These are phyloP conservation scores for Gymnothorax javanicus DNA, from an alignment of 2,797 vertebrate genomes.

Conservation along the genomic window DNA sequence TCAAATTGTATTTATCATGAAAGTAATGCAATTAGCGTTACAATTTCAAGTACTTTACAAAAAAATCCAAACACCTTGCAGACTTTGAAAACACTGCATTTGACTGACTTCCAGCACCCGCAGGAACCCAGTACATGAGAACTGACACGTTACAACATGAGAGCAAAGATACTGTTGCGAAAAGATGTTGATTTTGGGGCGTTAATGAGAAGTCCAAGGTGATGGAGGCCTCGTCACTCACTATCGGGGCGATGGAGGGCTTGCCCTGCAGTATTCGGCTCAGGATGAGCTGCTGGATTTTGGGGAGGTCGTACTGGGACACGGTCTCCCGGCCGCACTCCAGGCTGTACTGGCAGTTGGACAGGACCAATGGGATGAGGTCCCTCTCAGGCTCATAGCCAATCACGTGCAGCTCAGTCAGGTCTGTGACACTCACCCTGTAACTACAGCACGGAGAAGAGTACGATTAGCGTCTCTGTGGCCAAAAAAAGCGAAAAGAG, in stretches of 20 bases:
- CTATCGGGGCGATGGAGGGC: slow-evolving; percentile 80
- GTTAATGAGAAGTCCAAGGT: too few species aligned
- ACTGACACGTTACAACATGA: too few species aligned
- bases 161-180: too few species aligned
- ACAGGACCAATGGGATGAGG: slow-evolving; percentile 84
- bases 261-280: slow-evolving; percentile 88
- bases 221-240: slow-evolving; percentile 54
- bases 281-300: slow-evolving; percentile 89
- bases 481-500: slow-evolving; percentile 60
- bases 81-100: too few species aligned
- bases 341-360: slow-evolving; percentile 92
- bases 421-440: slow-evolving; percentile 80
- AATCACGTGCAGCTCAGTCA: slow-evolving; percentile 87
- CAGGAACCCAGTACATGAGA: too few species aligned
- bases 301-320: slow-evolving; percentile 84
- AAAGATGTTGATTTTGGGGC: too few species aligned
- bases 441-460: slow-evolving; percentile 69
- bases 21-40: too few species aligned
- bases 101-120: too few species aligned
- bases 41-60: too few species aligned
- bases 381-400: slow-evolving; percentile 87
- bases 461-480: slow-evolving; percentile 67
- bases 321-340: slow-evolving; percentile 81
- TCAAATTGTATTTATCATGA: too few species aligned
- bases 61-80: too few species aligned